These are phyloP conservation scores for Molanna angustata DNA, from an alignment of 2,888 invertebrate genomes.

Conservation along the genomic window DNA sequence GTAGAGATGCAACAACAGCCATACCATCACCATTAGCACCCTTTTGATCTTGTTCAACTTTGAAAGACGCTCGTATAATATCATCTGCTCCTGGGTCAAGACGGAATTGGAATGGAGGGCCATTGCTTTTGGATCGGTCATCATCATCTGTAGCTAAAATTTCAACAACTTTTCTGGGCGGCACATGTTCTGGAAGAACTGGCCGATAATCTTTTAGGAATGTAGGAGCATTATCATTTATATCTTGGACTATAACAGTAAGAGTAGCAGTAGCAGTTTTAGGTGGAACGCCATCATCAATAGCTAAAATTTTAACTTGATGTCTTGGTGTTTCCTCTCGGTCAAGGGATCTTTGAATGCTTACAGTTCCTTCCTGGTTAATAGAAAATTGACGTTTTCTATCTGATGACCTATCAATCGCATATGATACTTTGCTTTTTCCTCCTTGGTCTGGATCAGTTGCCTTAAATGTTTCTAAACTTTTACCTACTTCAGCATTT, in stretches of 20 bases:
- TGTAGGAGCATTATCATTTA: slow-evolving; percentile 92
- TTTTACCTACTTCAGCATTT: slow-evolving; percentile 87
- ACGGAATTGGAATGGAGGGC: slow-evolving; percentile 94
- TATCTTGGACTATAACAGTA: slow-evolving; percentile 92
- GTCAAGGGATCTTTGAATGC: slow-evolving; percentile 88
- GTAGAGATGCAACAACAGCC: slow-evolving; percentile 92
- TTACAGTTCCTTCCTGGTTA: slow-evolving; percentile 92
- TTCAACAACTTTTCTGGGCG: slow-evolving; percentile 88
- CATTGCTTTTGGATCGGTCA: slow-evolving; percentile 90
- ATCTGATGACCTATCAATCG: slow-evolving; percentile 89
- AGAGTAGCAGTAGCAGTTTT: slow-evolving; percentile 92
- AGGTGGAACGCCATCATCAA: slow-evolving; percentile 90
- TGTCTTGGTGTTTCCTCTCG: slow-evolving; percentile 93
- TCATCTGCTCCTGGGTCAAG: slow-evolving; percentile 93
- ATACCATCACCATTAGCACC: slow-evolving; percentile 97
- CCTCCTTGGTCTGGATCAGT: slow-evolving; percentile 95
- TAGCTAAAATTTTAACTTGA: slow-evolving; percentile 94
- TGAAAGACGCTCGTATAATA: slow-evolving; percentile 89
- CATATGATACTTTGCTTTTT: slow-evolving; percentile 86
- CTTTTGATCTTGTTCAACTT: slow-evolving; percentile 96
- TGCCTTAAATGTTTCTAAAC: slow-evolving; percentile 90
- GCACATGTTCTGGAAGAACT: slow-evolving; percentile 89
- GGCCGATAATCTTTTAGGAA: slow-evolving; percentile 91
- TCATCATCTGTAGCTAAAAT: slow-evolving; percentile 92
- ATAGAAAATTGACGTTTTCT: slow-evolving; percentile 92